These are phyloP conservation scores for Chrysolina americana DNA, from an alignment of 2,888 invertebrate genomes.

Conservation along the genomic window DNA sequence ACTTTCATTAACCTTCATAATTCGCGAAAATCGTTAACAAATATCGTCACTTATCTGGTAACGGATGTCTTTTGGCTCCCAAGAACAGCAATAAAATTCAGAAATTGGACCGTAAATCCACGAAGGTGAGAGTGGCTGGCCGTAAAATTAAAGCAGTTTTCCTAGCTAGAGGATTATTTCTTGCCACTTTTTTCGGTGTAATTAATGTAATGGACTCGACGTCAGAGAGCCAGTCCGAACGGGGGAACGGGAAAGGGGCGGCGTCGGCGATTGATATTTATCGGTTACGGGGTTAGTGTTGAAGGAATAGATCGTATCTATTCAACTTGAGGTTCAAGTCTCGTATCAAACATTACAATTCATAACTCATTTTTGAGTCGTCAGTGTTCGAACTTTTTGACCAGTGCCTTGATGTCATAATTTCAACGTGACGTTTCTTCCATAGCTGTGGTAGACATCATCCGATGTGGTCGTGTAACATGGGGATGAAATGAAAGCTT, in stretches of 20 bases:
- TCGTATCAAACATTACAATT: no score
- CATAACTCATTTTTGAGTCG: no score
- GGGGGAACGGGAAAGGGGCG: neutral
- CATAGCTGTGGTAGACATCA: no score
- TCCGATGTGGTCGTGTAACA: no score
- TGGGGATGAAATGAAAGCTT: no score
- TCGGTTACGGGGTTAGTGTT: neutral
- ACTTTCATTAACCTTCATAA: neutral
- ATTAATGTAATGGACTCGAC: slow-evolving; percentile 11
- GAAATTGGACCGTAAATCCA: slow-evolving; percentile 20
- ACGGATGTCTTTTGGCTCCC: neutral
- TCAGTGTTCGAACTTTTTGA: no score
- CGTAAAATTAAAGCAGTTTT: slow-evolving; percentile 21
- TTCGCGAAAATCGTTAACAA: neutral
- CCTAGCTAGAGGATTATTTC: slow-evolving; percentile 6
- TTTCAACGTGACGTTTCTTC: no score
- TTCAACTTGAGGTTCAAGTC: no score
- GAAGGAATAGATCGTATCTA: no score
- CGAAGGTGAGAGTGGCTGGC: slow-evolving; percentile 9
- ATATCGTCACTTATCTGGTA: neutral
- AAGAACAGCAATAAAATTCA: slow-evolving; percentile 12
- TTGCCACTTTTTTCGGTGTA: slow-evolving; percentile 2
- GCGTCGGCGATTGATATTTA: slow-evolving; percentile 5
- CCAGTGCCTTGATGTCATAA: no score
- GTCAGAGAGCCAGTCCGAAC: neutral